Evolutionary conservation across 2,888 invertebrate genomes (phyloP), one percentile per base, ranked within the genome.

Genomic region (Psococerastis gibbosa): DNA sequence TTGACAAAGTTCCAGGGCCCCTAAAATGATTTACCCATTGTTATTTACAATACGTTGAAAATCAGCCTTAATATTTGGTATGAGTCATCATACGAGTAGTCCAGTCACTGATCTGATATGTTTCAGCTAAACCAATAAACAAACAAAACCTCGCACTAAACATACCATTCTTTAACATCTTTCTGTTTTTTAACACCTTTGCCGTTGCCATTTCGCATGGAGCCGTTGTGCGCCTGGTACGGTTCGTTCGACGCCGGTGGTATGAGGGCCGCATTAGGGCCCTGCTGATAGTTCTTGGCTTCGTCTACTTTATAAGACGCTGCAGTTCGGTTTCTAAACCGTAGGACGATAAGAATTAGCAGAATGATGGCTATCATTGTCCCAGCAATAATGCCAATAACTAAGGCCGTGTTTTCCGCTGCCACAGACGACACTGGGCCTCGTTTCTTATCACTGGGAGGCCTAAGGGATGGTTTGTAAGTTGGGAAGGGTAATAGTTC

Each of bases 91-190:
- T n/a, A n/a, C n/a, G n/a, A n/a, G n/a, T n/a, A n/a, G n/a, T n/a
- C n/a, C n/a, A n/a, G n/a, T n/a, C n/a, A n/a, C n/a, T n/a, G n/a
- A n/a, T n/a, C n/a, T n/a, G n/a, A n/a, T n/a, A n/a, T n/a, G n/a
- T n/a, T n/a, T n/a, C n/a, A n/a, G n/a, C n/a, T n/a, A 31, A 31
- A 31, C 9, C n/a, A 31, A 9, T 31, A 34, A 34, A 32, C 42
- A 23, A 43, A 16, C 16, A n/a, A 41, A 3, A 3, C 43, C 41
- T 42, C 41, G 35, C 15, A 51, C 72, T 80, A 89, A 64, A 91
- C 91, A 64, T 91, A 91, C 91, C 91, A 91, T 71, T 91, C 91
- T 68, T 91, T 91, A 60, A 91, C 84, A 60, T 88, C 87, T 70
- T 87, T 85, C 49, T 80, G 73, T 60, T 77, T 56, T 57, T 41